A percentile compares a stretch with the other conserved stretches of the same genome.
Conservation (phyloP, 2,888 invertebrate genomes). For the Rhogogaster chlorosoma region DNA sequence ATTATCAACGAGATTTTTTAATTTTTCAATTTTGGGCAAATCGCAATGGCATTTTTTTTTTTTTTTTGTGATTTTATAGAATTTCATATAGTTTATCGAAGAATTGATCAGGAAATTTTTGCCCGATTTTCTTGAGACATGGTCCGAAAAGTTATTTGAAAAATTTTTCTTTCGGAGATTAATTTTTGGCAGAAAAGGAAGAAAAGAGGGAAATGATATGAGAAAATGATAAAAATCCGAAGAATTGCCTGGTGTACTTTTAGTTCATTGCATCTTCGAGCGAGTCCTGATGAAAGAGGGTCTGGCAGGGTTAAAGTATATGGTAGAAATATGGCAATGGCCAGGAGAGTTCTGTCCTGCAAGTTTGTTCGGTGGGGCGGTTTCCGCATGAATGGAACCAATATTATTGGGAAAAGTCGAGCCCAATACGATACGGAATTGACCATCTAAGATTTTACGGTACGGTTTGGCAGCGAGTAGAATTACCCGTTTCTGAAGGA, state of each 20-base stretch:
- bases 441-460: conserved; percentile 22
- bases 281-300: background rate
- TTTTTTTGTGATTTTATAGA: no score
- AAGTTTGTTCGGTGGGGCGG: background rate
- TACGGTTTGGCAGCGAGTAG: background rate
- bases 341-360: background rate
- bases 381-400: conserved; percentile 23
- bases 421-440: conserved; percentile 11
- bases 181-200: background rate
- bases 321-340: background rate
- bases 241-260: background rate
- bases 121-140: no score
- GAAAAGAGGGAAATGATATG: background rate
- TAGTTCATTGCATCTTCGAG: background rate
- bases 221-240: background rate
- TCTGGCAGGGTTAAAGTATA: background rate
- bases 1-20: no score
- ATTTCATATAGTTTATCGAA: no score
- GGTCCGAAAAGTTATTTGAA: no score
- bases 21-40: no score
- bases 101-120: no score
- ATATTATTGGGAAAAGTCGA: conserved; percentile 2
- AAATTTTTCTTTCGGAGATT: no score
- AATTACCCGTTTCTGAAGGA: conserved; percentile 5
- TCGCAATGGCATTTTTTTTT: no score